Conservation (phyloP, 2,113 vertebrate species). For the Asarcornis scutulata region DNA sequence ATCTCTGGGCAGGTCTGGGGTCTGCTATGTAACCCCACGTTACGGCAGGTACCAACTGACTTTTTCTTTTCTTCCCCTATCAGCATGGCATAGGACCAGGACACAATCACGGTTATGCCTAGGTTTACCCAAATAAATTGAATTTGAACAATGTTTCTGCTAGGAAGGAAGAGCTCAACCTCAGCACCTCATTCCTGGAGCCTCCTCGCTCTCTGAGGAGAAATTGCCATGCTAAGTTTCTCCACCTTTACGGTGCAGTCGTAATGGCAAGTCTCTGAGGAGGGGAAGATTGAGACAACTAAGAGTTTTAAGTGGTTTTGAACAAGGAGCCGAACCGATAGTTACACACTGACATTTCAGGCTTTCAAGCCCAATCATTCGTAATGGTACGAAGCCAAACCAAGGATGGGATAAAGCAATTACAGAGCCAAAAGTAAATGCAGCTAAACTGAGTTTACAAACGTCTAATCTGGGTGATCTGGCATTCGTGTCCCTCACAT, state of each 20-base stretch:
- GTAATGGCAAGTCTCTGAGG: slow-evolving; percentile 1
- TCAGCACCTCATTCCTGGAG: neutral
- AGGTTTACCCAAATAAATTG: neutral
- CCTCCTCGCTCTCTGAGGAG: neutral
- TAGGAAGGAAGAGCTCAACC: neutral
- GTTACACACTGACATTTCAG: slow-evolving; percentile 21
- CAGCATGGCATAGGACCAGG: neutral
- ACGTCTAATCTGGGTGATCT: neutral
- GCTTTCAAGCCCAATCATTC: slow-evolving; percentile 27
- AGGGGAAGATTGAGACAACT: slow-evolving; percentile 21
- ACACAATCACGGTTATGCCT: neutral
- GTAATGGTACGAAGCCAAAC: slow-evolving; percentile 43
- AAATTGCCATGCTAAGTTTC: neutral
- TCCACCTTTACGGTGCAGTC: neutral
- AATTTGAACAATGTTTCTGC: neutral
- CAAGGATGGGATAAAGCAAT: slow-evolving; percentile 49
- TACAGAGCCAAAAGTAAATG: neutral
- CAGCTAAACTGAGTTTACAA: slow-evolving; percentile 26
- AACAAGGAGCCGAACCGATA: slow-evolving; percentile 41
- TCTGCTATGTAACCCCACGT: neutral
- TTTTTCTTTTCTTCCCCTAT: neutral
- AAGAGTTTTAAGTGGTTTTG: slow-evolving; percentile 33
- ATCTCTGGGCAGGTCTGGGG: neutral
- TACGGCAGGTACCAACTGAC: neutral
- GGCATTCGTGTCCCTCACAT: neutral